These are phyloP conservation scores for Ammodytes marinus DNA, from an alignment of 2,113 vertebrate genomes.

Conservation along the genomic window DNA sequence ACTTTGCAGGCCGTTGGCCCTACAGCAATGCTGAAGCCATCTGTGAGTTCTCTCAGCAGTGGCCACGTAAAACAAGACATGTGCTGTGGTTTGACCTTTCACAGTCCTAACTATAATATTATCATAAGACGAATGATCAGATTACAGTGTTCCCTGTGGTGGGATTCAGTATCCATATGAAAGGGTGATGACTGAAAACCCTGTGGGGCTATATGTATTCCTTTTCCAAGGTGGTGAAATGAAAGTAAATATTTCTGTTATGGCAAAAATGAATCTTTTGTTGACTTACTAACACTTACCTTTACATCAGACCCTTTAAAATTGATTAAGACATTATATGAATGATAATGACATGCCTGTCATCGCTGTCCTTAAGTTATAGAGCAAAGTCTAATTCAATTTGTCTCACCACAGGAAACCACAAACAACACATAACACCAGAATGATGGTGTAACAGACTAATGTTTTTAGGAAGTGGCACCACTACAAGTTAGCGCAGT, in stretches of 20 bases:
- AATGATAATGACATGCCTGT: not conserved
- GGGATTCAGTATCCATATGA: constrained; percentile 66
- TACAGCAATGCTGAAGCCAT: constrained; percentile 77
- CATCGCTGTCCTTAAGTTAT: not conserved
- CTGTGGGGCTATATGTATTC: constrained; percentile 35
- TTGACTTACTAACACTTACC: not conserved
- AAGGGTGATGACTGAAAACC: constrained; percentile 50
- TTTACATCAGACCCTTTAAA: not conserved
- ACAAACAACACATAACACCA: constrained; percentile 18
- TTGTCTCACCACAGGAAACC: not conserved
- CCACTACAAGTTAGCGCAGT: constrained; percentile 57
- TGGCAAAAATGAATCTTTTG: not conserved
- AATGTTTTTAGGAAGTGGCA: constrained; percentile 68
- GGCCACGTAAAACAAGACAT: constrained; percentile 78
- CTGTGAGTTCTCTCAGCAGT: constrained; percentile 73
- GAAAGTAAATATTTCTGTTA: not conserved
- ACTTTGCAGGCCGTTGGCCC: constrained; percentile 65
- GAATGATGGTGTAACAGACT: constrained; percentile 26
- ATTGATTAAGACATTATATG: not conserved
- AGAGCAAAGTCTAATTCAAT: not conserved
- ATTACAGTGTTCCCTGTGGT: constrained; percentile 69
- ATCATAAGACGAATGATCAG: constrained; percentile 79
- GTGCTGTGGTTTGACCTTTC: constrained; percentile 85
- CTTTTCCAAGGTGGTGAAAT: constrained; percentile 24
- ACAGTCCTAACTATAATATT: constrained; percentile 85